Evolutionary conservation across 2,797 vertebrate species (phyloP).

Genomic region (Hirundo rustica): DNA sequence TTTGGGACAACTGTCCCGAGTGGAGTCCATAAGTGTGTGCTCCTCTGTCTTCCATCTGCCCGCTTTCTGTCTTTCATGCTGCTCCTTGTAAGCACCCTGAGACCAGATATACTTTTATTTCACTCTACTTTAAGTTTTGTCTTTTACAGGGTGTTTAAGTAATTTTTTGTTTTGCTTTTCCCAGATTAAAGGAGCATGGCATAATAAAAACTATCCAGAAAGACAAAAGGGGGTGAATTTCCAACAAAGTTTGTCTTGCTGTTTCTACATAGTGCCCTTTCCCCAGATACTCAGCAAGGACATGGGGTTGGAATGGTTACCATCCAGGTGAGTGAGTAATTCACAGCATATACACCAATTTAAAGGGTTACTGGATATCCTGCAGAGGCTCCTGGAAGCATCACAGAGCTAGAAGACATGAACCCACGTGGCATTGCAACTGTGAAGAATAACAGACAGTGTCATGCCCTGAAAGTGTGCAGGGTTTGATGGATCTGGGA

Average conservation of each 20-base stretch:
- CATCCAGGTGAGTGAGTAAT: not conserved
- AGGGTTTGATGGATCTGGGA: not conserved
- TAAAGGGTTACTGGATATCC: not conserved
- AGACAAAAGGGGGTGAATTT: not conserved
- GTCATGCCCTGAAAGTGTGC: no score
- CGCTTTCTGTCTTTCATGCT: not conserved
- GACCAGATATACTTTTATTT: not conserved
- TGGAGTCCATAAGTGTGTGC: not conserved
- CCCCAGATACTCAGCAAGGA: not conserved
- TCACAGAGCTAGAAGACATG: accelerated
- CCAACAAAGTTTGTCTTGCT: not conserved
- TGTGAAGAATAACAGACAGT: not conserved
- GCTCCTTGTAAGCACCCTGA: not conserved
- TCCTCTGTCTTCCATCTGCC: not conserved
- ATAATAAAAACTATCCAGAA: not conserved
- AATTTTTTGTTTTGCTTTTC: not conserved
- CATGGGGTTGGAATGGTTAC: not conserved
- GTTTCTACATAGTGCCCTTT: accelerated
- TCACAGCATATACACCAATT: not conserved
- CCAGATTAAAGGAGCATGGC: not conserved
- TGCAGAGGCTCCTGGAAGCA: not conserved
- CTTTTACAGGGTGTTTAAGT: not conserved
- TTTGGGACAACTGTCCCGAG: not conserved
- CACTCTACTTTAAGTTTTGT: not conserved
- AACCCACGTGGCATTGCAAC: accelerated